A percentile compares a stretch with the other conserved stretches of the same genome.
Conservation (phyloP, 2,888 invertebrate species). For the Argyresthia albistria region DNA sequence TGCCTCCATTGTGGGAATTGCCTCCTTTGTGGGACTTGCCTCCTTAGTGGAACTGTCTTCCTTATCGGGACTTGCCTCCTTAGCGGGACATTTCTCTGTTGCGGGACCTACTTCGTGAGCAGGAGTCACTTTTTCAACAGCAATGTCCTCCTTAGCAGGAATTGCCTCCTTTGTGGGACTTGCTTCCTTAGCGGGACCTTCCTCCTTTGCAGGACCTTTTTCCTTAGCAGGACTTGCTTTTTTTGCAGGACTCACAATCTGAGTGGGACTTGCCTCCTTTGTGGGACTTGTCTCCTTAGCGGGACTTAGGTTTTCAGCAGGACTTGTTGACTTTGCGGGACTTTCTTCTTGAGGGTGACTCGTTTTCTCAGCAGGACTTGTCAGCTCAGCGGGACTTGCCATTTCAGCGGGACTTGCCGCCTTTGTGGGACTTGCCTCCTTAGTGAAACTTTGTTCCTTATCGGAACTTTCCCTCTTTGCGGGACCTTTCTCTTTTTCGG, state of each 20-base stretch:
- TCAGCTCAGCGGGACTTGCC: too few species aligned
- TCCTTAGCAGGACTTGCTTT: neutral
- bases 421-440: too few species aligned
- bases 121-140: too few species aligned
- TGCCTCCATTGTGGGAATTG: neutral
- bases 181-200: neutral
- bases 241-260: conserved; percentile 3
- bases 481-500: neutral
- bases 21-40: neutral
- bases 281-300: neutral
- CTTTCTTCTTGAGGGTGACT: too few species aligned
- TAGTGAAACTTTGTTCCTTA: neutral
- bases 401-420: too few species aligned
- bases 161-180: too few species aligned
- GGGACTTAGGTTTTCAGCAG: conserved; percentile 1
- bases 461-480: neutral
- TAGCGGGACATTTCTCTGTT: neutral
- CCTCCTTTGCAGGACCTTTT: neutral
- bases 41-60: conserved; percentile 1
- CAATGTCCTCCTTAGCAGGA: neutral
- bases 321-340: neutral
- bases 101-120: neutral
- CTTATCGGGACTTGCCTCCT: conserved; percentile 1
- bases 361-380: too few species aligned
- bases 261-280: neutral